Evolutionary conservation across 1,140 invertebrate genomes (phyloP), one percentile per base, ranked within the genome.

Genomic region (Rhynchophorus ferrugineus): DNA sequence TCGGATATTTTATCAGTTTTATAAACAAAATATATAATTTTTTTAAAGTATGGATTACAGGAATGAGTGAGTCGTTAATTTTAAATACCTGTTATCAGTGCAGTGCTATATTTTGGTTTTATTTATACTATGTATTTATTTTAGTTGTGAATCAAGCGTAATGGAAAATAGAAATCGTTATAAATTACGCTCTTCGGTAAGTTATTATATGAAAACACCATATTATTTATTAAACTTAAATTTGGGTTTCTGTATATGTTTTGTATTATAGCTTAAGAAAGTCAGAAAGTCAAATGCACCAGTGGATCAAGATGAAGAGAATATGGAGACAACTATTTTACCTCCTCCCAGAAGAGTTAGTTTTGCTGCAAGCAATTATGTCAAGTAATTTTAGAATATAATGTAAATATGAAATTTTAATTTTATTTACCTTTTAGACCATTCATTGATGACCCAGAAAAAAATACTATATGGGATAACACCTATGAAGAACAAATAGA

Each of bases 391-490:
- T 22, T 7, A 17, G 11, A 5, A 18, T 17, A 18, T 22, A 22
- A 11, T 42, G 6, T 6, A 5, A 17, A 42, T 3, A 17, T 6
- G 9, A 17, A 8, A 6, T 19, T 16, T 16, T 6, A 42, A 42
- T 42, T 6, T 3, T 8, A 8, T 19, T 42, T 17, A 11, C 22
- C 29, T 44, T 29, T 44, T 44, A 44, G 43, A 22, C 44, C 37
- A 19, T 54, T 54, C 29, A 21, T 48, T 1, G 14, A 47, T 24
- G 52, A 54, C 36, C 29, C 37, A 14, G 44, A 48, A 17, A 41
- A 43, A 16, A 47, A 48, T 14, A 48, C 45, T 11, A 43, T 54
- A n/a, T 54, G 52, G 52, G 52, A 54, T 18, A 47, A 42, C 20
- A 48, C 52, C 9, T 54, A 54, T 24, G 52, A 54, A 48, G 44